A percentile compares a stretch with the other conserved stretches of the same genome.
phyloP scores from a whole-genome alignment of 2,797 vertebrate species.

The Argya squamiceps region DNA sequence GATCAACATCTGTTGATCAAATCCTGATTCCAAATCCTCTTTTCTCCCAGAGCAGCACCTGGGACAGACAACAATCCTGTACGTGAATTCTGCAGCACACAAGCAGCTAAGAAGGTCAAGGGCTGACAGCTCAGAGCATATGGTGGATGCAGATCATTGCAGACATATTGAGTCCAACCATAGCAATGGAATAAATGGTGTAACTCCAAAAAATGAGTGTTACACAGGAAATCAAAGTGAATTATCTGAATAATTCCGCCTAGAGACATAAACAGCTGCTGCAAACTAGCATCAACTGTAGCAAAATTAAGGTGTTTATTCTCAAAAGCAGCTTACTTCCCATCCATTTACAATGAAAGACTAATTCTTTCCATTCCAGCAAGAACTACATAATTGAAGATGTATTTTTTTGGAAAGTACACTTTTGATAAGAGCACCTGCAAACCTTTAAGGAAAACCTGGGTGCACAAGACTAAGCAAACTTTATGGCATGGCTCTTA shows the following conservation, averaged over 20 bases:
- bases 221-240: not conserved
- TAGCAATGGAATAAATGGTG: not conserved
- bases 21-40: not conserved
- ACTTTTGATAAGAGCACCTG: not conserved
- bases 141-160: not conserved
- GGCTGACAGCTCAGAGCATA: not conserved
- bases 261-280: not conserved
- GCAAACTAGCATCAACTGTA: not conserved
- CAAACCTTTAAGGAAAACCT: not conserved
- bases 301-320: conserved; percentile 20
- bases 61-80: not conserved
- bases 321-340: conserved; percentile 16
- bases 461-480: not conserved
- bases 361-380: conserved; percentile 7
- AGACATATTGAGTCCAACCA: fast-evolving
- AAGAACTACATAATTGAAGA: not conserved
- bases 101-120: not conserved
- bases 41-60: not conserved
- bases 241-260: conserved; percentile 10
- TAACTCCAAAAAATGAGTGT: not conserved
- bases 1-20: not conserved
- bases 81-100: fast-evolving
- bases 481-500: not conserved
- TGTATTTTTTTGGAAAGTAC: not conserved
- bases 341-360: not conserved